A percentile compares a stretch with the other conserved stretches of the same genome.
These are phyloP conservation scores for Lordiphosa mommai DNA, from an alignment of 1,140 invertebrate species.

Conservation along the genomic window DNA sequence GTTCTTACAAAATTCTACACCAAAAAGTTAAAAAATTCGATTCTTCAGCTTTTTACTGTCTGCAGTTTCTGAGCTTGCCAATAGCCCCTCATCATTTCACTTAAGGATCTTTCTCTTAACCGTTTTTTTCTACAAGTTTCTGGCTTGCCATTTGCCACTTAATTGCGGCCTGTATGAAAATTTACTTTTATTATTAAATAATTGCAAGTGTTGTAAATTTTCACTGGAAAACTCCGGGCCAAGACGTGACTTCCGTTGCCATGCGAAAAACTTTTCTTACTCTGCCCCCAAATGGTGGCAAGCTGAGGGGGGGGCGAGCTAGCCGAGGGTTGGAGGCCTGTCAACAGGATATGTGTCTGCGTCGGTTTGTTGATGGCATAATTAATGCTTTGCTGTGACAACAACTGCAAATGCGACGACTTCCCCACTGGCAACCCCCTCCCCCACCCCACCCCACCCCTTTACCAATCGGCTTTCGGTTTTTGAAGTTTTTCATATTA, in stretches of 20 bases:
- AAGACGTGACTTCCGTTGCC: slow-evolving; percentile 65
- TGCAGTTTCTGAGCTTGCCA: too few relatives aligned
- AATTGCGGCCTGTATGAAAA: background rate
- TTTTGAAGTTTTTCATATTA: slow-evolving; percentile 64
- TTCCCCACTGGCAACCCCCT: slow-evolving; percentile 1
- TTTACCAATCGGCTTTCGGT: slow-evolving; percentile 39
- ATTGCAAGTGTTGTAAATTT: slow-evolving; percentile 36
- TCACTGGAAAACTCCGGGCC: slow-evolving; percentile 53
- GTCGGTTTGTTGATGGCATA: slow-evolving; percentile 70
- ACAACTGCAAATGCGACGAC: slow-evolving; percentile 39
- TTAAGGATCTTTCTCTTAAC: too few relatives aligned
- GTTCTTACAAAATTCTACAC: too few relatives aligned
- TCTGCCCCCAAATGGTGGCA: background rate
- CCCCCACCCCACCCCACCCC: slow-evolving; percentile 3
- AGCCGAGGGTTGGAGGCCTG: slow-evolving; percentile 10
- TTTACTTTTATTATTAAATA: slow-evolving; percentile 54
- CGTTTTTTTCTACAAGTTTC: too few relatives aligned
- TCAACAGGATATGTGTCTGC: slow-evolving; percentile 69
- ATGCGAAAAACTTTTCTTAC: slow-evolving; percentile 56
- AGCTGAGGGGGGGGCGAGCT: slow-evolving; percentile 9
- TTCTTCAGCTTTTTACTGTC: too few relatives aligned
- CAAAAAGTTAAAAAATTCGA: too few relatives aligned
- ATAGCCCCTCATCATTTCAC: too few relatives aligned
- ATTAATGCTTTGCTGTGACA: slow-evolving; percentile 69
- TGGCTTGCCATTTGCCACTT: slow-evolving; percentile 1